phyloP scores from a whole-genome alignment of 2,113 vertebrate species.

The Cryptomyrus ogoouensis region DNA sequence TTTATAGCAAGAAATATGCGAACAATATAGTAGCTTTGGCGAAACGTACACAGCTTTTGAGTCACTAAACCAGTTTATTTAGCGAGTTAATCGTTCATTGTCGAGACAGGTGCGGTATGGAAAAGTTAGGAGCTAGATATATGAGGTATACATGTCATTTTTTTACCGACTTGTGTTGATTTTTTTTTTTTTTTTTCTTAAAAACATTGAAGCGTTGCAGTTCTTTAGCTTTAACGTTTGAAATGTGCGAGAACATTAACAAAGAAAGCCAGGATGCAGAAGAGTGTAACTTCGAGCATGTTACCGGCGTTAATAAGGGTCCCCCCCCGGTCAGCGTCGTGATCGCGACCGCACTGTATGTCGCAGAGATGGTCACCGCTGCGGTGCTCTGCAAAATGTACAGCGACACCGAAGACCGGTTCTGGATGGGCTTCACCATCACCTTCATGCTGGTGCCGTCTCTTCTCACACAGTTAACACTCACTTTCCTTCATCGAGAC shows the following conservation, averaged over 20 bases:
- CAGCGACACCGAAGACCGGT: slow-evolving; percentile 61
- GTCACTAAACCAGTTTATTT: background rate
- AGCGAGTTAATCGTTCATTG: background rate
- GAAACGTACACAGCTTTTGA: background rate
- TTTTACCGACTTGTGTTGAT: background rate
- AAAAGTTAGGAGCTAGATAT: background rate
- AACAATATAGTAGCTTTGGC: background rate
- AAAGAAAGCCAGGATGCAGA: slow-evolving; percentile 48
- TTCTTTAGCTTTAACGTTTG: background rate
- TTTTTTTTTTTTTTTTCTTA: background rate
- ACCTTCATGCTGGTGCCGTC: slow-evolving; percentile 84
- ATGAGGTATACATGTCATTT: background rate
- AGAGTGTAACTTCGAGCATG: background rate
- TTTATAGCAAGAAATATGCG: background rate
- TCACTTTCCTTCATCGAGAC: slow-evolving; percentile 89
- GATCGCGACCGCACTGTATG: slow-evolving; percentile 77
- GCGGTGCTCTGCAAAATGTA: slow-evolving; percentile 68
- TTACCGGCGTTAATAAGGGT: slow-evolving; percentile 22
- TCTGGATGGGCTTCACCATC: slow-evolving; percentile 81
- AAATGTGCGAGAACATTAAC: slow-evolving; percentile 45
- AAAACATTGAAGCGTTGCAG: background rate
- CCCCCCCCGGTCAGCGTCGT: slow-evolving; percentile 70
- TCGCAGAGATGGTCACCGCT: slow-evolving; percentile 74
- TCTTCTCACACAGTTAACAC: slow-evolving; percentile 81
- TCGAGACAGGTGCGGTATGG: background rate